These are phyloP conservation scores for Corythornis vintsioides DNA, from an alignment of 2,113 vertebrate genomes.

Conservation along the genomic window DNA sequence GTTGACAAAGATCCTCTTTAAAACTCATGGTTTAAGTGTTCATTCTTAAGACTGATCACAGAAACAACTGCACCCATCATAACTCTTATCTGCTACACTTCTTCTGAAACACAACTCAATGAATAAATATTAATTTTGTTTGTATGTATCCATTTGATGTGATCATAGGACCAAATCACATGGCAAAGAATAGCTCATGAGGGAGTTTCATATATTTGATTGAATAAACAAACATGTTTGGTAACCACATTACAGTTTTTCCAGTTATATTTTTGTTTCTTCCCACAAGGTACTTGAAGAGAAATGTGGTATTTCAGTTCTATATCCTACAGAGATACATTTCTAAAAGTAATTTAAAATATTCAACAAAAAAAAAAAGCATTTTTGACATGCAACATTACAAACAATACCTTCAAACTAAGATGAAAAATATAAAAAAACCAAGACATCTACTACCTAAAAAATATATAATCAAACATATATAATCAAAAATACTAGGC, in stretches of 20 bases:
- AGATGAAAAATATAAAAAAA: neutral
- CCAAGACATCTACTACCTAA: neutral
- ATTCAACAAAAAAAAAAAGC: neutral
- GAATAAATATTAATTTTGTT: neutral
- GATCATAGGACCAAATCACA: neutral
- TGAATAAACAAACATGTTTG: neutral
- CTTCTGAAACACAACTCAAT: neutral
- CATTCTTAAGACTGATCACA: neutral
- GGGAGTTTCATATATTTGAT: neutral
- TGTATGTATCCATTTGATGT: neutral
- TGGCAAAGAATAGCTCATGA: neutral
- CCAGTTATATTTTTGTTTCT: neutral
- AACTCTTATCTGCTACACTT: neutral
- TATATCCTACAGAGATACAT: neutral
- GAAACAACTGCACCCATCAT: neutral
- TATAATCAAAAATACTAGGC: neutral
- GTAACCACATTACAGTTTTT: neutral
- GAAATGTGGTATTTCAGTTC: neutral
- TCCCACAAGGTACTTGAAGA: neutral
- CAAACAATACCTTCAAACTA: neutral
- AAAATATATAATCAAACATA: neutral
- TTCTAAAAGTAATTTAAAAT: neutral
- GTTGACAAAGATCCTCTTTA: neutral
- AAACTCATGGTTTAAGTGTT: neutral
- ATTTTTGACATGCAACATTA: neutral